Evolutionary conservation across 2,113 vertebrate genomes (phyloP), one percentile per base, ranked within the genome.

Genomic region (Chaetura pelagica): DNA sequence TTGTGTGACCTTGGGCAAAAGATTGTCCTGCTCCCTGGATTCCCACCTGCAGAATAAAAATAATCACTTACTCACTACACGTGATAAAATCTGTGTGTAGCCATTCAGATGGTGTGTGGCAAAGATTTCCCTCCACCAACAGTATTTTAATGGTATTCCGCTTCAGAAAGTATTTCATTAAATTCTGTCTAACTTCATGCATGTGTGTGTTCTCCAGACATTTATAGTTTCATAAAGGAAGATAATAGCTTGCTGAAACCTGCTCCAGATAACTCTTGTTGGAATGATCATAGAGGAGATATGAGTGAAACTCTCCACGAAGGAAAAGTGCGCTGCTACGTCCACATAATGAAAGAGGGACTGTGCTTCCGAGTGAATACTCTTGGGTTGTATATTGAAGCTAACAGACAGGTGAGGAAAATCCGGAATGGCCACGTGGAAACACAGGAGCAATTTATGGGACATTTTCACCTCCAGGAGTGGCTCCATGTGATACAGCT

Each of bases 331-430:
- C 99, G 99, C 94, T 99, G 99, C 97, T 99, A 99, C 9, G 99
- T 99, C 78, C 99, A 99, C 91, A 98, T 99, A 79, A 99, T 99
- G 98, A 98, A 99, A 73, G 98, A 99, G 57, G 99, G 99, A 26
- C 97, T 99, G 67, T 99, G 99, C 96, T 99, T 94, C 97, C 98
- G 99, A 44, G 99, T 99, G 87, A 99, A 99, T 95, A 99, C 99
- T 13, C 97, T 99, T 22, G 99, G 98, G 19, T 98, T 99, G 57
- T 99, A 99, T 90, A 99, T 99, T 74, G 99, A 99, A 93, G 99
- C 99, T 57, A 99, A 99, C 97, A 98, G 98, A 84, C 98, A 99
- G 98, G 99, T 99, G 92, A 98, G 98, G 79, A 63, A 40, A 90
- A 61, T 21, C 38, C n/a, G 22, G 12, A 77, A 7, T 23, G 85